Conservation (phyloP, 2,797 vertebrate species). For the Champsocephalus gunnari region DNA sequence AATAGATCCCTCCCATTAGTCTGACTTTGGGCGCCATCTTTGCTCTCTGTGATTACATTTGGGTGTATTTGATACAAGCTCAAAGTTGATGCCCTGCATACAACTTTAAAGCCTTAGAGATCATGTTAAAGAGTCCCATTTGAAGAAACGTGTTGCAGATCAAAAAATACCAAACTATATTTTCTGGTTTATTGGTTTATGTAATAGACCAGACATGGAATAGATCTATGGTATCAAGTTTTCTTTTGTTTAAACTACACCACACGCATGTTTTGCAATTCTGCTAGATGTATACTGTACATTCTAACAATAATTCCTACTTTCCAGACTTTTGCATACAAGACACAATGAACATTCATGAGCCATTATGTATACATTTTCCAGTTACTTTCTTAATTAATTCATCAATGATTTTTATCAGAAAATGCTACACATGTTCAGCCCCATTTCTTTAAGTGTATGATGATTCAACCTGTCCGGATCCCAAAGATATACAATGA, state of each 20-base stretch:
- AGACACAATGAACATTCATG: no score
- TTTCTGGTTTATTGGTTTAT: neutral
- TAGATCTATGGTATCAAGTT: neutral
- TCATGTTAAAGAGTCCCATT: neutral
- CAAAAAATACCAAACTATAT: neutral
- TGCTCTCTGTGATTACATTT: slow-evolving; percentile 21
- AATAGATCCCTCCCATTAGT: slow-evolving; percentile 28
- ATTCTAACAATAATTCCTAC: neutral
- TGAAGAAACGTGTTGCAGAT: neutral
- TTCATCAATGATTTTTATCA: no score
- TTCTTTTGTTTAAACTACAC: neutral
- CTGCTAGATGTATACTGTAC: neutral
- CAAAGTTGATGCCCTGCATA: neutral
- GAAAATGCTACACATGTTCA: no score
- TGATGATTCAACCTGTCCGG: no score
- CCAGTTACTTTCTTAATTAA: no score
- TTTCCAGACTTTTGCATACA: no score
- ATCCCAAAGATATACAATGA: no score
- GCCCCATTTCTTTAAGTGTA: no score
- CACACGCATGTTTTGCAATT: neutral
- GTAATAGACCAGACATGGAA: neutral
- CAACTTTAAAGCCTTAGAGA: neutral
- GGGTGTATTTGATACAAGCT: slow-evolving; percentile 13
- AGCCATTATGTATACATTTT: no score
- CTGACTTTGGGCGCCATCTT: neutral